Evolutionary conservation across 2,888 invertebrate species (phyloP).

Genomic region (Acholoe squamosa): DNA sequence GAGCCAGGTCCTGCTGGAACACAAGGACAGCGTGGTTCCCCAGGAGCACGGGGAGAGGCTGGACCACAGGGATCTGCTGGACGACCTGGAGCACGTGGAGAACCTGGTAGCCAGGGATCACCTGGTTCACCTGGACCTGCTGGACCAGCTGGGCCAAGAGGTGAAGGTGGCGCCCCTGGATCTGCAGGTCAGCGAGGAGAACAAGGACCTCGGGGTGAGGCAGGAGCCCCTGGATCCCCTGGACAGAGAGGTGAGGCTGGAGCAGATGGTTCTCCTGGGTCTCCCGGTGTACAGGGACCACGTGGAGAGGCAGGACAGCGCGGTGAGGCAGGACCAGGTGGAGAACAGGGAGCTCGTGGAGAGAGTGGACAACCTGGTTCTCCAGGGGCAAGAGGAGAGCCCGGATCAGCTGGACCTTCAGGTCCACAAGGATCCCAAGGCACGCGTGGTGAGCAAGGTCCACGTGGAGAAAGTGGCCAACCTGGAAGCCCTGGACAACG

Average conservation of each 20-base stretch:
- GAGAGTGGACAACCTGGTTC: conserved; percentile 59
- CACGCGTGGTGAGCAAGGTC: neutral
- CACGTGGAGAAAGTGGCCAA: conserved; percentile 65
- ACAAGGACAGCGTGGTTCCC: conserved; percentile 9
- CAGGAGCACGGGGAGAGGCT: conserved; percentile 62
- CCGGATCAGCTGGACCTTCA: neutral
- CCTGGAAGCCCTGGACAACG: neutral
- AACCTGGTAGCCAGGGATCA: conserved; percentile 65
- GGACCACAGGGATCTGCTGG: conserved; percentile 62
- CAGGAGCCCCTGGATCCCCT: conserved; percentile 66
- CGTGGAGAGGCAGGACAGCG: conserved; percentile 60
- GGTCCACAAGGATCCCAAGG: conserved; percentile 31
- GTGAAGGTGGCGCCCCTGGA: conserved; percentile 20
- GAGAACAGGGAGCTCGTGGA: conserved; percentile 45
- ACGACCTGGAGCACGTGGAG: conserved; percentile 60
- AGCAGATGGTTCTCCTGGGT: conserved; percentile 54
- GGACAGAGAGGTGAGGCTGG: conserved; percentile 69
- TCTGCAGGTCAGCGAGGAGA: conserved; percentile 65
- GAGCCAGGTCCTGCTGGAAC: conserved; percentile 41
- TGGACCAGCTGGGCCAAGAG: conserved; percentile 58
- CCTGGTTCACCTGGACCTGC: conserved; percentile 67
- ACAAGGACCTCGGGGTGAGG: conserved; percentile 66
- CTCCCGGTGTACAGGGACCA: conserved; percentile 58
- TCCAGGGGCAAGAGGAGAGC: neutral
- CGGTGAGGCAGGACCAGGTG: conserved; percentile 51